Percentiles rank a stretch among this genome's conserved stretches.
These are phyloP conservation scores for Pinctada fucata DNA, from an alignment of 2,888 invertebrate species.

Conservation along the genomic window DNA sequence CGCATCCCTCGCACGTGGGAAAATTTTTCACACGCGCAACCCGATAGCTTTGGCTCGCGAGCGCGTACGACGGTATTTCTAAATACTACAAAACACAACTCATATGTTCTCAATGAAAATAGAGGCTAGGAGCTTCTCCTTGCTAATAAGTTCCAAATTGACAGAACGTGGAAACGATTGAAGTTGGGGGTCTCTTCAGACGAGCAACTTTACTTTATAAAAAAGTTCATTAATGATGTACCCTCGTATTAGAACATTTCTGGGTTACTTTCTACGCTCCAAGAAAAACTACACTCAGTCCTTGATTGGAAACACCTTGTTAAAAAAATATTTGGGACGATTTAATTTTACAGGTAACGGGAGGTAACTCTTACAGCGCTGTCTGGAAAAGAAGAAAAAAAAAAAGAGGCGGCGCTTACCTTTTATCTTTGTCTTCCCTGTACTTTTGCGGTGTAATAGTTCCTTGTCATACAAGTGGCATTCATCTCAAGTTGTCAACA, in stretches of 20 bases:
- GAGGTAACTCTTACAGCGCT: conserved; percentile 9
- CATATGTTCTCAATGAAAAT: conserved; percentile 29
- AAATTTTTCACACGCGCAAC: conserved; percentile 28
- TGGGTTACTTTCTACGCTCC: neutral
- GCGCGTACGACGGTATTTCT: neutral
- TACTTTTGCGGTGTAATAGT: neutral
- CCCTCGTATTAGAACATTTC: neutral
- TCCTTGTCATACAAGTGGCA: neutral
- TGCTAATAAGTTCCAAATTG: conserved; percentile 25
- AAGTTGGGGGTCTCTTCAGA: conserved; percentile 13
- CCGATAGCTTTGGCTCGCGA: conserved; percentile 30
- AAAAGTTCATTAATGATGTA: neutral
- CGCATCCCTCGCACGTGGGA: conserved; percentile 33
- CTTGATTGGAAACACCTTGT: no score
- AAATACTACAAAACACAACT: conserved; percentile 1
- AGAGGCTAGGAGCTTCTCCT: conserved; percentile 13
- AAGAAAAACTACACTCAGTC: neutral
- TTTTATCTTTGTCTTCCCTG: neutral
- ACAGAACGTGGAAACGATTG: conserved; percentile 20
- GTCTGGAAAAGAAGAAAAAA: neutral
- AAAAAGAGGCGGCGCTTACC: neutral
- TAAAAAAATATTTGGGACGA: no score
- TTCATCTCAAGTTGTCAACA: neutral
- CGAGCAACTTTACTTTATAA: neutral
- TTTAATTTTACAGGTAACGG: neutral